phyloP scores from a whole-genome alignment of 2,797 vertebrate species.

The Botia almorhae region DNA sequence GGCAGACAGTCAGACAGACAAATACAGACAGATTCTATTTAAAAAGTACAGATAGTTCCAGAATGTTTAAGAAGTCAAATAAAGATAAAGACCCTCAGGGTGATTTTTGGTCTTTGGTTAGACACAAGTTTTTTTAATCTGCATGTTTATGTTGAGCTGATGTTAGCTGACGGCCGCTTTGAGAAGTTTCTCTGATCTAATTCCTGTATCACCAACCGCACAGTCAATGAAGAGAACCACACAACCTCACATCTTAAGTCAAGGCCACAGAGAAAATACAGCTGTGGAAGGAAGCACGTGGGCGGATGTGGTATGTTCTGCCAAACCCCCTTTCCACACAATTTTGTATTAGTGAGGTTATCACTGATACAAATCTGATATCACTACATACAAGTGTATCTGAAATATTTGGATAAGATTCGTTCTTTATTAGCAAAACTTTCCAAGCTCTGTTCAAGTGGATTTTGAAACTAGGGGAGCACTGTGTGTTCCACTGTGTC shows the following conservation, averaged over 20 bases:
- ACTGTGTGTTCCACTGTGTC: constrained; percentile 33
- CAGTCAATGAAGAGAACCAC: constrained; percentile 3
- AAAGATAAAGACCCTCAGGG: not conserved
- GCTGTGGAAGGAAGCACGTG: constrained; percentile 24
- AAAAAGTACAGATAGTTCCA: too few species aligned
- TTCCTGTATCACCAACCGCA: constrained; percentile 24
- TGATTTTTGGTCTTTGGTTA: not conserved
- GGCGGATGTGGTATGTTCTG: not conserved
- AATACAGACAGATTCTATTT: too few species aligned
- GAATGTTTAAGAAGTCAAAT: not conserved
- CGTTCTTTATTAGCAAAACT: constrained; percentile 25
- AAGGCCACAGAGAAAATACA: constrained; percentile 40
- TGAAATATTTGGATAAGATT: constrained; percentile 9
- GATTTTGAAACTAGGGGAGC: constrained; percentile 42
- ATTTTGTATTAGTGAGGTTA: constrained; percentile 8
- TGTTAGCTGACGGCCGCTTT: not conserved
- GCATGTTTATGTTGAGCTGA: constrained; percentile 12
- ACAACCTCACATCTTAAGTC: constrained; percentile 19
- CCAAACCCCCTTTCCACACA: constrained; percentile 8
- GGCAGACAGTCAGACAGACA: too few species aligned
- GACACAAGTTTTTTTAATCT: not conserved
- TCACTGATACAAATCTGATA: not conserved
- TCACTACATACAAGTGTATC: not conserved
- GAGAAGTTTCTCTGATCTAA: constrained; percentile 26
- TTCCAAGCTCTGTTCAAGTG: constrained; percentile 37